Evolutionary conservation across 2,113 vertebrate genomes (phyloP), one percentile per base, ranked within the genome.

Genomic region (Amblyopsis rosae): DNA sequence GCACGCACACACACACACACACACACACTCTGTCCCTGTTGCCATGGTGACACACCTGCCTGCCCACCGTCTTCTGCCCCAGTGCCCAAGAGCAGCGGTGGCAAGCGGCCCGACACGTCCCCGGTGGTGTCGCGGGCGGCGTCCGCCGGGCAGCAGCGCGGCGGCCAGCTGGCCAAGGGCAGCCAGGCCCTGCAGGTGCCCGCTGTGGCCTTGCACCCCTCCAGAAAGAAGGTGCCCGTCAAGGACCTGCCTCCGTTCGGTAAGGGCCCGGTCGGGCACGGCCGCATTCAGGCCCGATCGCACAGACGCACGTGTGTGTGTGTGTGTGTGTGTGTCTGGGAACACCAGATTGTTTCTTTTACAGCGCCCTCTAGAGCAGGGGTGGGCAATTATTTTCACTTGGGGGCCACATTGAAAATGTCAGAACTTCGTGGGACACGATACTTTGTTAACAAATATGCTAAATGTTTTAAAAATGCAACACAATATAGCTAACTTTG

Each of bases 241-340:
- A 98, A 98, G 87, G 98, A 99, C 65, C 94, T 98, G 49, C 97
- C 98, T 0, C 96, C 96, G 0, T 99, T 99, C 0, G 97, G 98
- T 99, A 92, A 93, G 94, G 26, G 26, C 26, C 26, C 26, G 26
- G 26, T 26, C 2, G 26, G 26, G 26, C 26, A 26, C 26, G 26
- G 26, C 26, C 26, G 26, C 26, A 26, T 26, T 26, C 26, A 26
- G 26, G 26, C 26, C 26, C 26, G 26, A 26, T 26, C 26, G 19
- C 19, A 26, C 19, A 26, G 19, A 26, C 19, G 19, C 26, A 26
- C 26, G 26, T 26, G 26, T 26, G 26, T 19, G 19, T n/a, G n/a
- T n/a, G n/a, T n/a, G n/a, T n/a, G n/a, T n/a, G 26, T 26, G 26
- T 26, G 26, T 19, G 19, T 19, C 19, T 26, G 26, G 26, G 26